phyloP scores from a whole-genome alignment of 2,113 vertebrate genomes.

The Istiophorus platypterus region DNA sequence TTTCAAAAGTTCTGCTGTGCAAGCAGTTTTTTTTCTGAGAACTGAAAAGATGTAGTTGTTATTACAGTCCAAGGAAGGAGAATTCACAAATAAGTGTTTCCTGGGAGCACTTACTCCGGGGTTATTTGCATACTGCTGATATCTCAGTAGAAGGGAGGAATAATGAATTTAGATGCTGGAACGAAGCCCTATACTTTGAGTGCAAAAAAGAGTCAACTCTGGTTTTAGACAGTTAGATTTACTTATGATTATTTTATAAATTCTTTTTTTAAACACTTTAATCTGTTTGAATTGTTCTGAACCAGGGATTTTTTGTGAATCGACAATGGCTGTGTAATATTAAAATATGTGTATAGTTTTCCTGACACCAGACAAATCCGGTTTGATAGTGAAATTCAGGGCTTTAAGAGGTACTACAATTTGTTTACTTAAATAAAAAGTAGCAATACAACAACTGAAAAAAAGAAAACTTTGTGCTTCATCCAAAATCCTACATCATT shows the following conservation, averaged over 20 bases:
- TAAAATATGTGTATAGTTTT: not conserved
- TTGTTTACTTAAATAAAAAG: not conserved
- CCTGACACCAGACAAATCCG: not conserved
- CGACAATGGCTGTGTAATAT: not conserved
- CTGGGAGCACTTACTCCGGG: not conserved
- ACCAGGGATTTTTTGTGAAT: not conserved
- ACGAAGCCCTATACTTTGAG: not conserved
- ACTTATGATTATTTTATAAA: too few species aligned
- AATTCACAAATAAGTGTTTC: constrained; percentile 40
- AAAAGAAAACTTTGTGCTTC: too few species aligned
- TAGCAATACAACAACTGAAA: too few species aligned
- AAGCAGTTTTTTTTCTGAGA: constrained; percentile 6
- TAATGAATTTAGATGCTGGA: constrained; percentile 20
- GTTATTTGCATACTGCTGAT: constrained; percentile 62
- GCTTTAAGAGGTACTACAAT: not conserved
- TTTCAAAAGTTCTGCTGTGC: constrained; percentile 12
- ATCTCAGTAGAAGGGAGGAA: constrained; percentile 4
- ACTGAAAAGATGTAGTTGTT: constrained; percentile 13
- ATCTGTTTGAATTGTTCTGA: not conserved
- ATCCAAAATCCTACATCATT: too few species aligned
- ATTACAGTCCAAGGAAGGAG: constrained; percentile 2
- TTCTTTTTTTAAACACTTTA: not conserved
- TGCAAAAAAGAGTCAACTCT: not conserved
- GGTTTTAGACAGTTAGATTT: too few species aligned
- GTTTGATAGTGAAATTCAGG: not conserved